Evolutionary conservation across 2,797 vertebrate species (phyloP), one percentile per base, ranked within the genome.

Genomic region (Gymnodraco acuticeps): DNA sequence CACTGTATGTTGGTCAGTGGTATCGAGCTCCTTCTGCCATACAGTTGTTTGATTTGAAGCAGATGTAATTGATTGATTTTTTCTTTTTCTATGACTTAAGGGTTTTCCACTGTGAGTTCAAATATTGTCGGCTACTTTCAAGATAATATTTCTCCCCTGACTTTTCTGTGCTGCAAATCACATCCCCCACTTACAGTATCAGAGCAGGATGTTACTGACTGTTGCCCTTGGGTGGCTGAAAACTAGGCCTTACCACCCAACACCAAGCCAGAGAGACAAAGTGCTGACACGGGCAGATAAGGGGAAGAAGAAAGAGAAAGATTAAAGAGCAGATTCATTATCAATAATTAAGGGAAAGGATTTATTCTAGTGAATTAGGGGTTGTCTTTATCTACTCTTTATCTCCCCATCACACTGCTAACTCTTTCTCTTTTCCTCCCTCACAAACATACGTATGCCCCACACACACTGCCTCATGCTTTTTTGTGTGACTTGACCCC

Each of bases 341-440:
- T 93, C 88, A 94, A 94, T 94, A 93, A 95, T 93, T 94, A 94
- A 94, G 89, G 88, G 78, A 86, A 93, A 89, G 85, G 88, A 93
- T 93, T 90, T 92, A 93, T 93, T 92, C 82, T 92, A 94, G 93
- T 93, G 89, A 93, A 92, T 91, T 88, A 89, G 82, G 77, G 87
- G 87, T 86, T 89, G 87, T 89, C 89, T 90, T 92, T 92, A 92
- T 93, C 89, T 88, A 70, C 81, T 83, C 86, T 92, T 87, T 89
- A 93, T 91, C 91, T 91, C 80, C 75, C 66, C 38, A 91, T 88
- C 76, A 64, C 58, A 54, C 74, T 76, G 68, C 80, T 83, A 83
- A 81, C 78, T 58, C 77, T 60, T 56, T 70, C 61, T 55, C 45
- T 62, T 63, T 53, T 48, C 58, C 61, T 17, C 53, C 19, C 67